Conservation (phyloP, 2,797 vertebrate genomes). For the Poeciliopsis turneri region DNA sequence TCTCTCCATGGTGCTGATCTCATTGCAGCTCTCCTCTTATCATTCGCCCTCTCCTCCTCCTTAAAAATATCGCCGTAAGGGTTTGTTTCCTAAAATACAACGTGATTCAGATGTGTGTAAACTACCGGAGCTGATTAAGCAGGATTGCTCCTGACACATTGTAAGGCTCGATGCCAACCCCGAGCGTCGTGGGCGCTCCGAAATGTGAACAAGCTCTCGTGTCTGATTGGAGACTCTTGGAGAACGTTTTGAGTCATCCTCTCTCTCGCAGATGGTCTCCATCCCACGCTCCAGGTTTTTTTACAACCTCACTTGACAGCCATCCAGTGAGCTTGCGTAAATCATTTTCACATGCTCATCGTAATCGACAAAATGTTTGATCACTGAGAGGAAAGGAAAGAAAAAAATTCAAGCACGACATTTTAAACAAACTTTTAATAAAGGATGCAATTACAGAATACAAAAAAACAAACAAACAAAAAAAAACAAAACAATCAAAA, state of each 20-base stretch:
- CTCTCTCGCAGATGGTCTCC: slow-evolving; percentile 53
- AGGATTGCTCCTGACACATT: slow-evolving; percentile 8
- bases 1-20: slow-evolving; percentile 76
- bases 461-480: slow-evolving; percentile 7
- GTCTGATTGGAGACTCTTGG: slow-evolving; percentile 3
- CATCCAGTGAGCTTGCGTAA: not conserved
- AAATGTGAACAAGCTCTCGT: slow-evolving; percentile 16
- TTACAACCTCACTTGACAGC: slow-evolving; percentile 11
- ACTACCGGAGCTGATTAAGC: slow-evolving; percentile 7
- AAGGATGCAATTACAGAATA: slow-evolving; percentile 10
- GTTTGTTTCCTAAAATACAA: slow-evolving; percentile 8
- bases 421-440: slow-evolving; percentile 41
- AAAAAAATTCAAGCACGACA: not conserved
- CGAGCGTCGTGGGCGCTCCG: slow-evolving; percentile 3
- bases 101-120: slow-evolving; percentile 16
- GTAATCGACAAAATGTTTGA: not conserved
- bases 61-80: not conserved
- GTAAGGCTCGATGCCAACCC: slow-evolving; percentile 3
- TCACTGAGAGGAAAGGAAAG: not conserved
- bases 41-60: not conserved
- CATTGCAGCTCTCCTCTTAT: slow-evolving; percentile 12
- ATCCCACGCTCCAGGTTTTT: slow-evolving; percentile 45
- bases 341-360: not conserved
- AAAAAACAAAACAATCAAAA: slow-evolving; percentile 4
- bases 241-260: slow-evolving; percentile 11